Conservation (phyloP, 2,113 vertebrate genomes). For the Myiozetetes cayanensis region DNA sequence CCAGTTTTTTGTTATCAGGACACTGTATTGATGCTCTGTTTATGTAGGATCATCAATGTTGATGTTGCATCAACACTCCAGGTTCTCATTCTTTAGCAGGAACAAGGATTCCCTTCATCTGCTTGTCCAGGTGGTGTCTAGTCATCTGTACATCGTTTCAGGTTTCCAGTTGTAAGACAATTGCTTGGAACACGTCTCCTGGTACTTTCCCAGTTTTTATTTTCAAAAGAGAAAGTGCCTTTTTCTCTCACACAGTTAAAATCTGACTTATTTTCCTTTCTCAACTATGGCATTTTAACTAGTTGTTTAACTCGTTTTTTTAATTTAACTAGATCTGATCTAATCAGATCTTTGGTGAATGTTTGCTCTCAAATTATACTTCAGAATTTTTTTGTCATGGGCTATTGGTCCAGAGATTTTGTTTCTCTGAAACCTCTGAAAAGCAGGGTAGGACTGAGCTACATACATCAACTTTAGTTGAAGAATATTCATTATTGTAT, state of each 20-base stretch:
- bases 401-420: neutral
- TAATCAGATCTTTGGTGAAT: neutral
- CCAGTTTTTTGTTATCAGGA: neutral
- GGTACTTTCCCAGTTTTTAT: neutral
- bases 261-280: neutral
- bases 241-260: neutral
- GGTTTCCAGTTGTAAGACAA: neutral
- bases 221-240: neutral
- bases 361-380: neutral
- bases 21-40: neutral
- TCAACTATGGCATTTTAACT: neutral
- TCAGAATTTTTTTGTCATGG: neutral
- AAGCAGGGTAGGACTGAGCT: neutral
- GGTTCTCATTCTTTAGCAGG: neutral
- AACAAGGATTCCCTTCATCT: neutral
- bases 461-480: neutral
- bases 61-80: neutral
- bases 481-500: neutral
- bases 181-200: neutral
- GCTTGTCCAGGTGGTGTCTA: neutral
- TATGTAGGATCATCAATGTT: neutral
- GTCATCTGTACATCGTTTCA: neutral
- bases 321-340: no score
- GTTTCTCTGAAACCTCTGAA: neutral
- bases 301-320: neutral